phyloP scores from a whole-genome alignment of 2,888 invertebrate species.

The Bombylius major region DNA sequence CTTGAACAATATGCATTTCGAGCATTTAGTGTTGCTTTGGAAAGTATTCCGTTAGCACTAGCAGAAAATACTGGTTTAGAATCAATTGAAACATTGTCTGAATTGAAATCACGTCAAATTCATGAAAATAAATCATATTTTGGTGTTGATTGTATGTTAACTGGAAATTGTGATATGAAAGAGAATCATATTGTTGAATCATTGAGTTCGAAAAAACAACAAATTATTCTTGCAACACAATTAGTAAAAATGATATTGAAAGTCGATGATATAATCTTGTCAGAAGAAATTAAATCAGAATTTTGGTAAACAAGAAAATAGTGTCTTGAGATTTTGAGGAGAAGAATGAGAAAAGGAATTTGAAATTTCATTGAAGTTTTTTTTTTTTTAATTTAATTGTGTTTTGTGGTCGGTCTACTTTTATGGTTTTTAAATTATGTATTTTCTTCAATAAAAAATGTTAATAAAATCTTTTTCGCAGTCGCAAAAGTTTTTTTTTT shows the following conservation, averaged over 20 bases:
- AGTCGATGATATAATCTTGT: conserved; percentile 75
- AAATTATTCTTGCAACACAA: conserved; percentile 92
- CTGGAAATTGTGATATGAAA: conserved; percentile 80
- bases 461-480: too few relatives aligned
- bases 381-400: too few relatives aligned
- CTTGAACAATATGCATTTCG: conserved; percentile 96
- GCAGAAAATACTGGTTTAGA: conserved; percentile 94
- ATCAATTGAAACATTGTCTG: conserved; percentile 82
- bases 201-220: conserved; percentile 91
- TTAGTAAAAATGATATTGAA: conserved; percentile 99
- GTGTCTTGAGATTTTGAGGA: too few relatives aligned
- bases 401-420: too few relatives aligned
- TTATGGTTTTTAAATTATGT: too few relatives aligned
- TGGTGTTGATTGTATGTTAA: conserved; percentile 89
- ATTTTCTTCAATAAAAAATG: too few relatives aligned
- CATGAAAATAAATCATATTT: conserved; percentile 70
- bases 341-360: too few relatives aligned
- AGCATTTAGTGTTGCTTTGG: conserved; percentile 90
- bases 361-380: too few relatives aligned
- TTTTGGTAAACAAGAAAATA: too few relatives aligned
- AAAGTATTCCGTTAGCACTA: conserved; percentile 84
- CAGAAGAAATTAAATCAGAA: too few relatives aligned
- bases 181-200: conserved; percentile 92
- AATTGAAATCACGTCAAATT: conserved; percentile 80
- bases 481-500: too few relatives aligned